Conservation (phyloP, 2,888 invertebrate species). For the Apamea epomidion region DNA sequence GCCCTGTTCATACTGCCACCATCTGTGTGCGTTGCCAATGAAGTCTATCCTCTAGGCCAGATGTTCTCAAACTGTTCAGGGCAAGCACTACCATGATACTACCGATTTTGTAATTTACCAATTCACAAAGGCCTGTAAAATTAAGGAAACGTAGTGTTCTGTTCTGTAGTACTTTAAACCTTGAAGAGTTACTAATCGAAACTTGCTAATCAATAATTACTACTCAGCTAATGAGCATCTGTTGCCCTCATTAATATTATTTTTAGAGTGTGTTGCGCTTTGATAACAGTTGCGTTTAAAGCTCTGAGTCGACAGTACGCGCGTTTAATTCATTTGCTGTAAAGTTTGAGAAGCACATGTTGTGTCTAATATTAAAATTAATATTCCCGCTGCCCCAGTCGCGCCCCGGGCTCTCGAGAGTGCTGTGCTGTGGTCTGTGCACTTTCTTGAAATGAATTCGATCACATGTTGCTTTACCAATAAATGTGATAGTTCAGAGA, state of each 20-base stretch:
- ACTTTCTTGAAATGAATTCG: conserved; percentile 80
- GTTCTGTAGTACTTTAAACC: conserved; percentile 67
- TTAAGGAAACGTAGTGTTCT: conserved; percentile 51
- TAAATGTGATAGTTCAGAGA: conserved; percentile 77
- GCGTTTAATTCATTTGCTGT: conserved; percentile 27
- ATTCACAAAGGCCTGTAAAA: conserved; percentile 56
- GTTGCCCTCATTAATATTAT: conserved; percentile 69
- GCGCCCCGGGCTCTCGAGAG: conserved; percentile 83
- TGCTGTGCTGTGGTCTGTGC: conserved; percentile 77
- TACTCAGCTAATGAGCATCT: conserved; percentile 73
- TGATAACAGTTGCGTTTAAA: conserved; percentile 65
- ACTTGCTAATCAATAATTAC: conserved; percentile 74
- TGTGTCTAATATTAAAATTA: conserved; percentile 89
- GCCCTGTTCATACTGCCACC: conserved; percentile 81
- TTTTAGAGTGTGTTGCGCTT: conserved; percentile 60
- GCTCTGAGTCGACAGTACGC: conserved; percentile 61
- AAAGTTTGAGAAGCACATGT: conserved; percentile 83
- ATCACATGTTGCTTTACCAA: conserved; percentile 79
- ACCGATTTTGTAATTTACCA: conserved; percentile 30
- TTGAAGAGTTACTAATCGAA: conserved; percentile 72
- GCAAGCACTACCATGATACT: not conserved
- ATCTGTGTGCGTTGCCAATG: conserved; percentile 88
- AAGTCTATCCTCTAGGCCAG: conserved; percentile 84
- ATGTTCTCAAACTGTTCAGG: conserved; percentile 80
- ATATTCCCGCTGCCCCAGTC: conserved; percentile 88